Evolutionary conservation across 2,113 vertebrate species (phyloP).

Genomic region (Callospermophilus lateralis): DNA sequence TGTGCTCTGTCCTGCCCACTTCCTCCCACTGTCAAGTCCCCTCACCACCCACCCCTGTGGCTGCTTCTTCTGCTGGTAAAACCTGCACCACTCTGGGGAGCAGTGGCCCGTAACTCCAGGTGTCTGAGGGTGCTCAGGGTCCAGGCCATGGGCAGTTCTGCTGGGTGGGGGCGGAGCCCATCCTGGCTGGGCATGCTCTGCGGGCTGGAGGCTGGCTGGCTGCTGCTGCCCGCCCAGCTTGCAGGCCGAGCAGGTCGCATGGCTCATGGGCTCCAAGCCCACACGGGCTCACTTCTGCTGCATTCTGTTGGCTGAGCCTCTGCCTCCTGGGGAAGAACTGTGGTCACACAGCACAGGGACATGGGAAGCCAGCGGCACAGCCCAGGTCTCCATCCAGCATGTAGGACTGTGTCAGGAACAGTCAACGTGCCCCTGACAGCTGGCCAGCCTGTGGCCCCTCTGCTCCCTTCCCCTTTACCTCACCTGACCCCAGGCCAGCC

Average conservation of each 20-base stretch:
- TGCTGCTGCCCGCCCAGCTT: no score
- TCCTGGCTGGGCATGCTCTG: background rate
- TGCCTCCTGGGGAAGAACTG: background rate
- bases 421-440: no score
- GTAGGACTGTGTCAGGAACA: background rate
- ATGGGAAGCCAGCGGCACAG: background rate
- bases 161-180: background rate
- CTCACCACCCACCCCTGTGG: no score
- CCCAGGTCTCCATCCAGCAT: background rate
- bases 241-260: no score
- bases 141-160: background rate
- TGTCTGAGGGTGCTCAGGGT: background rate
- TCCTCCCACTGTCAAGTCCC: background rate
- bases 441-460: background rate
- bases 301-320: background rate
- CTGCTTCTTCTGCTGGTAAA: background rate
- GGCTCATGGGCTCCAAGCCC: no score
- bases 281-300: no score
- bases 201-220: background rate
- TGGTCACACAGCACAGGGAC: background rate
- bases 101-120: no score
- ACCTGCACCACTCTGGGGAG: background rate
- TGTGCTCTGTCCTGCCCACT: background rate
- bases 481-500: background rate
- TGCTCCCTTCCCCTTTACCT: background rate